Conservation (phyloP, 2,113 vertebrate species). For the Cavia aperea region DNA sequence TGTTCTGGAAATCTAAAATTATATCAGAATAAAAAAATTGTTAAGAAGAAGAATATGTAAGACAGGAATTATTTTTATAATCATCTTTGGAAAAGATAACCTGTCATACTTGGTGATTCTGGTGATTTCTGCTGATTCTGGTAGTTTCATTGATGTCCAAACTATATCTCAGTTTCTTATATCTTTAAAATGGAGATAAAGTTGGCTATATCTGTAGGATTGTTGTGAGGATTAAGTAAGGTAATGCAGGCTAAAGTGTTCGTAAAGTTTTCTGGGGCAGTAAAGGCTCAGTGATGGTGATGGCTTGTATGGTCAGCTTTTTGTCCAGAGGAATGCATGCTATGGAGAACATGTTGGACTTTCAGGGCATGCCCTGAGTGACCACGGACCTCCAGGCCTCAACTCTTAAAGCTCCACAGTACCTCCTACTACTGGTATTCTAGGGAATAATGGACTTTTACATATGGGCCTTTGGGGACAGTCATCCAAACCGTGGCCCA, state of each 20-base stretch:
- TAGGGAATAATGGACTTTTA: neutral
- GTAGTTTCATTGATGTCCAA: neutral
- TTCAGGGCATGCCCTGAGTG: neutral
- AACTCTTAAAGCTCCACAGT: neutral
- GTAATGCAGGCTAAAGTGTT: neutral
- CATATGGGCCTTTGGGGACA: neutral
- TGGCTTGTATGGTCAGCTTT: neutral
- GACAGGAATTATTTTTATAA: neutral
- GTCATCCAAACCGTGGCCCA: neutral
- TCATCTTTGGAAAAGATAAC: neutral
- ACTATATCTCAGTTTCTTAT: neutral
- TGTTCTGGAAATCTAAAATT: constrained; percentile 1
- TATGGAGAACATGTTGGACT: neutral
- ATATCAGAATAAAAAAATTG: neutral
- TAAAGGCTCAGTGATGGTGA: neutral
- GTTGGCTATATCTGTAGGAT: neutral
- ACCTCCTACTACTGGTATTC: neutral
- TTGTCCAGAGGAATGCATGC: neutral
- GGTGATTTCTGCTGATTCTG: neutral
- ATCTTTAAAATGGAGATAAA: neutral
- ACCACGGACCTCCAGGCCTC: neutral
- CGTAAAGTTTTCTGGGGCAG: neutral
- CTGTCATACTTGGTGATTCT: neutral
- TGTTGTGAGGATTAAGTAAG: neutral
- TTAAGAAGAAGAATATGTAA: neutral